These are phyloP conservation scores for Amyelois transitella DNA, from an alignment of 1,140 invertebrate species.

Conservation along the genomic window DNA sequence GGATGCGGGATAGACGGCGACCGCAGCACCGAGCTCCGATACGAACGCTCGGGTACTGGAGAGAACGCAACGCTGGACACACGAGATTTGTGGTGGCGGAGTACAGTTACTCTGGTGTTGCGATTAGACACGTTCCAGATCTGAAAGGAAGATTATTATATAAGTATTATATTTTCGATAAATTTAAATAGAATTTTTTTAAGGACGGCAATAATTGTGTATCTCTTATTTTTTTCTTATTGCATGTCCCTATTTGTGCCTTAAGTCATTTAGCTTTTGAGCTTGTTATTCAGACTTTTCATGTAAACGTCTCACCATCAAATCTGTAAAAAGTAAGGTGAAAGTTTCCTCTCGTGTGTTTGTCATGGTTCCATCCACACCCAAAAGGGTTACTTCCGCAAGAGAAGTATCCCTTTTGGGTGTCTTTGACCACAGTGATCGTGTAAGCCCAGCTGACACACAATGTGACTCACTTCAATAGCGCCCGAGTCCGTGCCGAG, in stretches of 20 bases:
- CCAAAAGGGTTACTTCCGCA: too few relatives aligned
- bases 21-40: conserved; percentile 12
- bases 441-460: too few relatives aligned
- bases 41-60: conserved; percentile 34
- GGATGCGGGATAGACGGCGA: conserved; percentile 7
- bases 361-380: too few relatives aligned
- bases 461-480: conserved; percentile 47
- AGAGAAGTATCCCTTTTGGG: too few relatives aligned
- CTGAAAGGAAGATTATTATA: conserved; percentile 23
- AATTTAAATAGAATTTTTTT: neutral
- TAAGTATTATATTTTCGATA: neutral
- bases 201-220: neutral
- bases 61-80: conserved; percentile 59
- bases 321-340: too few relatives aligned
- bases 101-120: conserved; percentile 36
- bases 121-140: conserved; percentile 55
- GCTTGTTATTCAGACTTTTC: too few relatives aligned
- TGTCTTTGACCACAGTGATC: too few relatives aligned
- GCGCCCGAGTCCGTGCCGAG: conserved; percentile 55
- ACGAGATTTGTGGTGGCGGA: conserved; percentile 53
- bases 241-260: too few relatives aligned
- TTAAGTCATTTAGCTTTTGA: too few relatives aligned
- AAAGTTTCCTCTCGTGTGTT: too few relatives aligned
- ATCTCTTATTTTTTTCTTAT: too few relatives aligned
- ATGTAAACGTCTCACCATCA: too few relatives aligned